Conservation (phyloP, 2,113 vertebrate species). For the Dendropsophus ebraccatus region DNA sequence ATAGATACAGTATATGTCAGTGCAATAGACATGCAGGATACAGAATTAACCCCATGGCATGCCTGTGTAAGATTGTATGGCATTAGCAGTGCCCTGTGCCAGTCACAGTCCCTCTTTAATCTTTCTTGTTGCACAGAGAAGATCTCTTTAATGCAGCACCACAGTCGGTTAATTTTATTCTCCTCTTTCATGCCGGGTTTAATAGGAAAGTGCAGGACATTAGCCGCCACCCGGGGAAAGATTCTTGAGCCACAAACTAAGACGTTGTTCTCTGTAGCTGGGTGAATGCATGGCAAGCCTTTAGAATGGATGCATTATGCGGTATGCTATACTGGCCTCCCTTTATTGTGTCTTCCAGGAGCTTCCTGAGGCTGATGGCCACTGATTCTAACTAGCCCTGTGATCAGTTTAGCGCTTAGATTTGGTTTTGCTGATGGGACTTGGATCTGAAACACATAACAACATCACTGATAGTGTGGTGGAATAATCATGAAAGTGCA, state of each 20-base stretch:
- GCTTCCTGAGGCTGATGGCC: neutral
- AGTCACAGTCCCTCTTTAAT: neutral
- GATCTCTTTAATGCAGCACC: neutral
- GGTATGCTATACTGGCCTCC: neutral
- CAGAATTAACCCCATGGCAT: neutral
- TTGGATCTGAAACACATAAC: too few relatives aligned
- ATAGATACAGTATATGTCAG: neutral
- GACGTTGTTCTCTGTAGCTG: neutral
- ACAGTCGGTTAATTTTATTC: neutral
- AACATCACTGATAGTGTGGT: too few relatives aligned
- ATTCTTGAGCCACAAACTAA: slow-evolving; percentile 27
- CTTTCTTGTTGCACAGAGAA: neutral
- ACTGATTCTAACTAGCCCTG: neutral
- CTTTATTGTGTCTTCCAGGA: neutral
- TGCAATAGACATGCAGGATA: too few relatives aligned
- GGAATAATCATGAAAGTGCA: too few relatives aligned
- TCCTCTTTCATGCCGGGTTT: neutral
- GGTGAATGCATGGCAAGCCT: neutral
- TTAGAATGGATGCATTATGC: slow-evolving; percentile 29
- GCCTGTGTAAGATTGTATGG: neutral
- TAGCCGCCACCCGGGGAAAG: neutral
- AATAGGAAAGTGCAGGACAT: slow-evolving; percentile 10
- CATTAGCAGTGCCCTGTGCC: neutral
- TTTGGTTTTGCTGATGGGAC: too few relatives aligned
- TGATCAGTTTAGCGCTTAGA: neutral